Evolutionary conservation across 2,113 vertebrate genomes (phyloP).

Genomic region (Rhynchomys soricoides): DNA sequence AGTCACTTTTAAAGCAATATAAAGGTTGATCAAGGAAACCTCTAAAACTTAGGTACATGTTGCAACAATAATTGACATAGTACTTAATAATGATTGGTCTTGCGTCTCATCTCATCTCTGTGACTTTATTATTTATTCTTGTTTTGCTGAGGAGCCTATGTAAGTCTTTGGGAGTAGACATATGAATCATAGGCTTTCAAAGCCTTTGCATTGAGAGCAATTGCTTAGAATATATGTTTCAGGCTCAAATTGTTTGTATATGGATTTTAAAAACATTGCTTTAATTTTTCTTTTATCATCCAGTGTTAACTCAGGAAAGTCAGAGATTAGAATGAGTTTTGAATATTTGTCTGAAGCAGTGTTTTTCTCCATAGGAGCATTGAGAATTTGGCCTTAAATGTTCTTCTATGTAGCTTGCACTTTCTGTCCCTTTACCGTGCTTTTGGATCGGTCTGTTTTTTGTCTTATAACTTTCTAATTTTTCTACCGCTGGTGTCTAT

Average conservation of each 20-base stretch:
- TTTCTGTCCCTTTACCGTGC: neutral
- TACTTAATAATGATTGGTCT: neutral
- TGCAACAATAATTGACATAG: constrained; percentile 4
- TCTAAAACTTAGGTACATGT: neutral
- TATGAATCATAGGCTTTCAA: neutral
- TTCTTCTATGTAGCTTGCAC: neutral
- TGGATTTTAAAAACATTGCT: constrained; percentile 5
- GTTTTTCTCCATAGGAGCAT: constrained; percentile 3
- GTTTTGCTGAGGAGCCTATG: neutral
- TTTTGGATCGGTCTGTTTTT: neutral
- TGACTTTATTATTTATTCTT: constrained; percentile 17
- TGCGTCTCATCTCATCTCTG: neutral
- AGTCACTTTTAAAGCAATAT: neutral
- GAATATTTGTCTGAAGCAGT: neutral
- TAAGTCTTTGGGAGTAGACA: constrained; percentile 1
- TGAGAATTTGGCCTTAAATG: neutral
- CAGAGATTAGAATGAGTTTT: constrained; percentile 27
- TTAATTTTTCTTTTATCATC: constrained; percentile 19
- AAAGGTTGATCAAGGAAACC: neutral
- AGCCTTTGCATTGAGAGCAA: neutral
- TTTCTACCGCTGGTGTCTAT: neutral
- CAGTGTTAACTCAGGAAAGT: neutral
- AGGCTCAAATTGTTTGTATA: constrained; percentile 4
- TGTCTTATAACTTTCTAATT: neutral
- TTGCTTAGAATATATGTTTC: neutral